phyloP scores from a whole-genome alignment of 1,140 invertebrate species.

The Doryteuthis pealeii region DNA sequence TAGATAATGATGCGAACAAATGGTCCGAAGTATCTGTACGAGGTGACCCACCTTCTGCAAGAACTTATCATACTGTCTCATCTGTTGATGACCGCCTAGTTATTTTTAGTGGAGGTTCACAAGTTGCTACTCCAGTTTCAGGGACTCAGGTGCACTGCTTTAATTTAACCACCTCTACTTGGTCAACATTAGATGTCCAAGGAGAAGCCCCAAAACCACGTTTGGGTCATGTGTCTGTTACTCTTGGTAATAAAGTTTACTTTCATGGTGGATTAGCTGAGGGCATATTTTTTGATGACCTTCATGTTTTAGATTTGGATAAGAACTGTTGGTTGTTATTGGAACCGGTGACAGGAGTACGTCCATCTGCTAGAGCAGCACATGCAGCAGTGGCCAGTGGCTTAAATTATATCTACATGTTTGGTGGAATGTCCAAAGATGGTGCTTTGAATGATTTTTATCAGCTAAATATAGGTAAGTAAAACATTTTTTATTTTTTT shows the following conservation, averaged over 20 bases:
- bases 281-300: conserved; percentile 57
- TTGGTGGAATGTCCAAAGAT: conserved; percentile 58
- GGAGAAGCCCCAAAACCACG: conserved; percentile 55
- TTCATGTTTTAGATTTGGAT: conserved; percentile 56
- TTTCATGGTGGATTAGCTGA: conserved; percentile 59
- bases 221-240: conserved; percentile 59
- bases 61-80: conserved; percentile 55
- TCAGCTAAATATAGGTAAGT: conserved; percentile 52
- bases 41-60: conserved; percentile 48
- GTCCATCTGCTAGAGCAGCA: conserved; percentile 52
- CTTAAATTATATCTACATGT: conserved; percentile 47
- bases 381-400: conserved; percentile 49
- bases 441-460: conserved; percentile 57
- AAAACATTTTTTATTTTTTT: neutral
- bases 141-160: conserved; percentile 57
- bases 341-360: neutral
- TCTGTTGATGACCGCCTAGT: conserved; percentile 50
- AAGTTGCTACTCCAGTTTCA: conserved; percentile 52
- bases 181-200: conserved; percentile 44
- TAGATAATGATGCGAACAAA: conserved; percentile 42
- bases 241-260: conserved; percentile 50
- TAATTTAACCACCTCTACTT: conserved; percentile 43
- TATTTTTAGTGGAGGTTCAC: conserved; percentile 59
- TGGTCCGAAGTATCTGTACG: conserved; percentile 43
- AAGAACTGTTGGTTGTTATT: conserved; percentile 45